phyloP scores from a whole-genome alignment of 2,888 invertebrate genomes.

The Erebia aethiops region DNA sequence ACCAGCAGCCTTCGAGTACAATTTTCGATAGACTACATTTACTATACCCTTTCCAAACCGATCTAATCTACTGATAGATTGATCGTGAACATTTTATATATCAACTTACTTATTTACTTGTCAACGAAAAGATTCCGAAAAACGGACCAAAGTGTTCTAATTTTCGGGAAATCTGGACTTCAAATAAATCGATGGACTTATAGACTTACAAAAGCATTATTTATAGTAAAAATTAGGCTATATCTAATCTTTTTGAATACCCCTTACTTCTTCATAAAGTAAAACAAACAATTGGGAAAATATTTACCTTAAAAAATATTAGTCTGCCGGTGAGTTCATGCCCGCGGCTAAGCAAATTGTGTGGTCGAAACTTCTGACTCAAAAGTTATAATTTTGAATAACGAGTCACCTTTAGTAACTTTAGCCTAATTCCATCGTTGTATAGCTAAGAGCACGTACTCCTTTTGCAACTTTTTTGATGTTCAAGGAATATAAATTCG shows the following conservation, averaged over 20 bases:
- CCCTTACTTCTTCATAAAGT: neutral
- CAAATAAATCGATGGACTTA: too few relatives aligned
- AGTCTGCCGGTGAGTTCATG: neutral
- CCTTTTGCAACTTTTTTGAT: too few relatives aligned
- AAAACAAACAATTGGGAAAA: neutral
- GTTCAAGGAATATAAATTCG: too few relatives aligned
- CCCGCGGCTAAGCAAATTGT: neutral
- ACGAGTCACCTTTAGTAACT: neutral
- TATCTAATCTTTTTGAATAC: too few relatives aligned
- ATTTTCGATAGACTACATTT: constrained; percentile 63
- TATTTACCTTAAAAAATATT: neutral
- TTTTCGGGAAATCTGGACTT: too few relatives aligned
- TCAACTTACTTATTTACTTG: neutral
- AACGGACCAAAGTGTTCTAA: neutral
- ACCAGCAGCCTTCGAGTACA: constrained; percentile 63
- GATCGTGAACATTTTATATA: constrained; percentile 24
- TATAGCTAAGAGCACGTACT: neutral
- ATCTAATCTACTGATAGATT: constrained; percentile 50
- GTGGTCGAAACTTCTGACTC: neutral
- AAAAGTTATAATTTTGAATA: constrained; percentile 2
- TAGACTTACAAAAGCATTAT: too few relatives aligned
- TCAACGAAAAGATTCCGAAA: neutral
- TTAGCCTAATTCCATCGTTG: neutral
- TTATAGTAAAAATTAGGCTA: too few relatives aligned
- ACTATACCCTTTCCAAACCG: constrained; percentile 55